A percentile compares a stretch with the other conserved stretches of the same genome.
Conservation (phyloP, 2,888 invertebrate species). For the Eugnorisma glareosa region DNA sequence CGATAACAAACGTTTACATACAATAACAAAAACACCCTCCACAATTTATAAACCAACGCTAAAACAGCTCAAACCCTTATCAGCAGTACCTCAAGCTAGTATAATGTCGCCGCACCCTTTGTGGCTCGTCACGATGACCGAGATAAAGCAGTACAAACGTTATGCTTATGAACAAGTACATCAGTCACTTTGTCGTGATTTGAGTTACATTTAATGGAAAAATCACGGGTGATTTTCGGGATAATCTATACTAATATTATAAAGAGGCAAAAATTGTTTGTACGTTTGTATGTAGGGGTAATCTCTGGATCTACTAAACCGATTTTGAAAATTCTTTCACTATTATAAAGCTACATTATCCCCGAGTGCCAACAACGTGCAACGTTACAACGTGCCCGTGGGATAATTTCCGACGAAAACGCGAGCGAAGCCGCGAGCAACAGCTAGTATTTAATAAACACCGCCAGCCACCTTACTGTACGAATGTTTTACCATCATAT, state of each 20-base stretch:
- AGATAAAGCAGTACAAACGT: conserved; percentile 42
- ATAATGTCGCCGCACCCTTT: conserved; percentile 28
- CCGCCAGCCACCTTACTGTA: neutral
- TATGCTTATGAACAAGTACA: conserved; percentile 30
- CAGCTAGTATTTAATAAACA: conserved; percentile 7
- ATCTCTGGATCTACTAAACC: too few relatives aligned
- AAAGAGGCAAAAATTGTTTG: too few relatives aligned
- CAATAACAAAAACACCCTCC: conserved; percentile 11
- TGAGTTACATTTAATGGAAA: conserved; percentile 1
- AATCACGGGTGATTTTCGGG: conserved; percentile 1
- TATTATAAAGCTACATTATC: too few relatives aligned
- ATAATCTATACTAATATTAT: too few relatives aligned
- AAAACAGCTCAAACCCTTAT: conserved; percentile 43
- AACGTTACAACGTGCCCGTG: too few relatives aligned
- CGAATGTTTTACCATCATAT: neutral
- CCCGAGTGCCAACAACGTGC: too few relatives aligned
- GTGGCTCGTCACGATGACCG: conserved; percentile 25
- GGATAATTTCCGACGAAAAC: too few relatives aligned
- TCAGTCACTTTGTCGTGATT: conserved; percentile 15
- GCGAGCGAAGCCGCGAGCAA: too few relatives aligned
- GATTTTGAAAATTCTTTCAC: too few relatives aligned
- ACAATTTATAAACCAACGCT: conserved; percentile 1
- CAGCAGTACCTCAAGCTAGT: conserved; percentile 17
- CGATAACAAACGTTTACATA: neutral
- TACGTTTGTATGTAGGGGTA: too few relatives aligned